Base-by-base conservation (phyloP, 2,797 vertebrate species). In the Discoglossus pictus region DNA sequence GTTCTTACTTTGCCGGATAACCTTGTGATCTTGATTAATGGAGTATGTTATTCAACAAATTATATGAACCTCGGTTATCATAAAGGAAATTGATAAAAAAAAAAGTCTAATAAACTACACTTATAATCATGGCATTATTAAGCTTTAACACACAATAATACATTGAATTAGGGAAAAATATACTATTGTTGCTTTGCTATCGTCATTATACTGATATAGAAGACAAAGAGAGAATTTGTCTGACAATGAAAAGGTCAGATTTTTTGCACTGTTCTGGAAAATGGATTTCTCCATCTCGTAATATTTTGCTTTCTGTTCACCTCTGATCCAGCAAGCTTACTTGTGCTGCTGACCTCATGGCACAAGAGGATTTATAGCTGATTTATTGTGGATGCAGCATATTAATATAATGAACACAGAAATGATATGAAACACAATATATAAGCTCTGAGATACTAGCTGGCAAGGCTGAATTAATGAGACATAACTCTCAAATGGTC, bases 321-420 rank as follows among this genome's bases (percentile, higher is more conserved):
- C 38, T 54, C 39, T 64, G 61, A 64, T 64, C 61, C 50, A 64
- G 23, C 27, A 42, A 48, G 50, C 61, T 64, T 64, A 53, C 18
- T 53, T 64, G 39, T 44, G 35, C 46, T 50, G 35, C 53, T 66
- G 43, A 21, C 53, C 43, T 48, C 15, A 40, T 66, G 53, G 48
- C 53, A 66, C 21, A 15, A 36, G 16, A 8, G 35, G 61, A 64
- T 64, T 64, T 64, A 42, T 31, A 43, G 61, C 48, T 53, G 21
- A 25, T 64, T 64, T 64, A 53, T 48, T 51, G 52, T 63, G 61
- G 61, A 63, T 63, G 52, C 61, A 25, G 47, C 46, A 63, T 51
- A 63, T 63, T 52, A 63, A 63, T 63, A n/a, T n/a, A 48, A 63
- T 63, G 47, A 51, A 63, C 47, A 63, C 36, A 40, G 47, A 23